Conservation (phyloP, 2,888 invertebrate genomes). For the Cephus nigrinus region DNA sequence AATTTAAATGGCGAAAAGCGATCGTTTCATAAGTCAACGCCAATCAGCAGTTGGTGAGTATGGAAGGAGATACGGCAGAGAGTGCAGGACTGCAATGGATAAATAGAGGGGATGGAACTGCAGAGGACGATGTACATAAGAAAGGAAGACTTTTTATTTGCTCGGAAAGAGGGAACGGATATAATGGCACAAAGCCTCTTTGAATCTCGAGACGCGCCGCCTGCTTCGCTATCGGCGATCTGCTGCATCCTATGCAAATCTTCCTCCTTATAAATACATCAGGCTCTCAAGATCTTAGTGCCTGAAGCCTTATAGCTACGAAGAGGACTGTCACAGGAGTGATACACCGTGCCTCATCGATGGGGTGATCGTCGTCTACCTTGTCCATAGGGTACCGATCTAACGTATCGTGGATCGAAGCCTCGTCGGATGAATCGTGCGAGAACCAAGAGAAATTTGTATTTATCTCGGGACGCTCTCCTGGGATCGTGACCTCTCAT, state of each 20-base stretch:
- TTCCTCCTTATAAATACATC: constrained; percentile 66
- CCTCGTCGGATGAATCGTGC: not conserved
- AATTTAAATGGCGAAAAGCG: constrained; percentile 33
- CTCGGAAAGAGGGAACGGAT: constrained; percentile 38
- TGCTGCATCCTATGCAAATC: constrained; percentile 65
- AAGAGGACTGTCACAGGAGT: not conserved
- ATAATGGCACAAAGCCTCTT: constrained; percentile 59
- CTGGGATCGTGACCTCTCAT: not conserved
- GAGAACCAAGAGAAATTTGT: not conserved
- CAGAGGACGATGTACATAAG: constrained; percentile 28
- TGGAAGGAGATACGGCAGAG: not conserved
- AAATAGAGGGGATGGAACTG: constrained; percentile 27
- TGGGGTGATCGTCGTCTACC: not conserved
- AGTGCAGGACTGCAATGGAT: constrained; percentile 19
- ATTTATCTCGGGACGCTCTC: not conserved
- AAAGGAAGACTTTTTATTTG: constrained; percentile 37
- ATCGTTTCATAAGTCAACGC: constrained; percentile 58
- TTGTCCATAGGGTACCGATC: not conserved
- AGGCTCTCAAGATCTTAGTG: constrained; percentile 40
- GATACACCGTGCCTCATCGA: not conserved
- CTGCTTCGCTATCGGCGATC: constrained; percentile 35
- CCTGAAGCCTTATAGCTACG: not conserved
- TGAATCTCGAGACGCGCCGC: constrained; percentile 53
- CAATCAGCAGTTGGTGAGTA: constrained; percentile 37
- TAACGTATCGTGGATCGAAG: not conserved